Conservation (phyloP, 2,113 vertebrate genomes). For the Grammomys dolichurus region DNA sequence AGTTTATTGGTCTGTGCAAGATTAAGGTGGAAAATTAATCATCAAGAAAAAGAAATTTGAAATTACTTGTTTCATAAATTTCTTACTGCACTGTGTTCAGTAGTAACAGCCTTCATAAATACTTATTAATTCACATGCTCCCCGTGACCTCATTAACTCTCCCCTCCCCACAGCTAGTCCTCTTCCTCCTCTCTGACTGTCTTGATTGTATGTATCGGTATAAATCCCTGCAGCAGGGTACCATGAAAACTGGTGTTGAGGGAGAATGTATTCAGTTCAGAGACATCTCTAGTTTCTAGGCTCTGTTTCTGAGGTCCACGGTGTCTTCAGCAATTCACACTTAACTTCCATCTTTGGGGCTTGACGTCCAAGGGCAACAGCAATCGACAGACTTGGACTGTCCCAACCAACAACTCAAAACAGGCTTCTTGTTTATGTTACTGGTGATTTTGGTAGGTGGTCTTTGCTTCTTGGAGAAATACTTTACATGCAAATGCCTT, state of each 20-base stretch:
- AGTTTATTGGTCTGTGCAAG: background rate
- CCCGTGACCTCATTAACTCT: too few species aligned
- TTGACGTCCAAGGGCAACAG: background rate
- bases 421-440: background rate
- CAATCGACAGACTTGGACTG: background rate
- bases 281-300: background rate
- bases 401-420: background rate
- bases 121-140: background rate
- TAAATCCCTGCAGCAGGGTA: too few species aligned
- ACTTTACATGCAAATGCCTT: background rate
- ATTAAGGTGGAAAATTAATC: background rate
- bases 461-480: background rate
- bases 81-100: background rate
- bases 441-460: background rate
- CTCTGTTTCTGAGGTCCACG: background rate
- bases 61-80: background rate
- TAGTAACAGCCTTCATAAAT: background rate
- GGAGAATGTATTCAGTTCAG: background rate
- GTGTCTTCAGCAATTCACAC: background rate
- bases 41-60: background rate
- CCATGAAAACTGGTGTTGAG: background rate
- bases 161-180: rapidly evolving
- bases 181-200: too few species aligned
- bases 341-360: background rate
- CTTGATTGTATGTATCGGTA: background rate